Evolutionary conservation across 2,797 vertebrate genomes (phyloP).

Genomic region (Clarias fuscus): DNA sequence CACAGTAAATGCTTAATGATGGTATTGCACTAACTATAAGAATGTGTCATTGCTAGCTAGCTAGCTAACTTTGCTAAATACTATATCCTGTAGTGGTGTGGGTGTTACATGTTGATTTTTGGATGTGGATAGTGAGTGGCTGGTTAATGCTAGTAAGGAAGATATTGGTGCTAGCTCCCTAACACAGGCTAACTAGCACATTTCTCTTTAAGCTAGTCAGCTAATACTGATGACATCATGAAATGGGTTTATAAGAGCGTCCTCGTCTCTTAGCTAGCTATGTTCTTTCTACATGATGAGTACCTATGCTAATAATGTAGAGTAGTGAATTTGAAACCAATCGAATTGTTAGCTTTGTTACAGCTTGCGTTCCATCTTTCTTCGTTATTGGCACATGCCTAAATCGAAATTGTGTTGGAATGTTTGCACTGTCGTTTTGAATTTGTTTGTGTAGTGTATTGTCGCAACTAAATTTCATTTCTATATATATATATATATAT

Average conservation of each 20-base stretch:
- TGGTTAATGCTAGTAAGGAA: neutral
- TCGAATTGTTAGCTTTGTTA: neutral
- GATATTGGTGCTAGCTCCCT: neutral
- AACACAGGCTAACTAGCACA: neutral
- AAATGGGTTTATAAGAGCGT: neutral
- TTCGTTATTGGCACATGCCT: constrained; percentile 2
- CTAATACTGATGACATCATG: neutral
- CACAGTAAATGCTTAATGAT: neutral
- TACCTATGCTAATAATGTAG: neutral
- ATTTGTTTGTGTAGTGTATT: constrained; percentile 84
- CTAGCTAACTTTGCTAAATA: neutral
- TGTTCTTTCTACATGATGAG: neutral
- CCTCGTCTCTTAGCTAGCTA: too few species aligned
- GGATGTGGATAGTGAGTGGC: too few species aligned
- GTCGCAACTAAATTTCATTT: constrained; percentile 82
- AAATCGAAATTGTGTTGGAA: neutral
- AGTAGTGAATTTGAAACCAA: neutral
- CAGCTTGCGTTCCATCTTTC: neutral
- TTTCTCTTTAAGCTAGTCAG: neutral
- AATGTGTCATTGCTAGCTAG: neutral
- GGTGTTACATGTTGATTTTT: neutral
- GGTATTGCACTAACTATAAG: neutral
- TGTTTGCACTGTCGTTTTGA: constrained; percentile 79
- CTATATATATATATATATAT: constrained; percentile 77
- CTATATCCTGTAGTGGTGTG: neutral